Evolutionary conservation across 2,888 invertebrate genomes (phyloP).

Genomic region (Laspeyria flexula): DNA sequence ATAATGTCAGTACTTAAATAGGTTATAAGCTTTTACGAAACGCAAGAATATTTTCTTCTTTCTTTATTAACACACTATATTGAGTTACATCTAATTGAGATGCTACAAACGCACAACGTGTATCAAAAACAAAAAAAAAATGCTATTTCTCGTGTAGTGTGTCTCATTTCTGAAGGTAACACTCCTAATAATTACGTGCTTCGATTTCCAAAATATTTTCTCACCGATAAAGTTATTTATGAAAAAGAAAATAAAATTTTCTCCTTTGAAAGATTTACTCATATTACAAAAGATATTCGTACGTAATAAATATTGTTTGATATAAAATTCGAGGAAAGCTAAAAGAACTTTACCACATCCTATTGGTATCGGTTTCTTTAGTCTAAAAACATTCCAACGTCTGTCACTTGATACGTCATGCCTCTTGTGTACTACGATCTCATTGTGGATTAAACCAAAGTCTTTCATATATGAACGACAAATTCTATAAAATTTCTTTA

Average conservation of each 20-base stretch:
- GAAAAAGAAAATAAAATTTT: conserved; percentile 26
- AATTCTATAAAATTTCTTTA: too few relatives aligned
- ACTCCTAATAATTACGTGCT: conserved; percentile 40
- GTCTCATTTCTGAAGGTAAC: conserved; percentile 36
- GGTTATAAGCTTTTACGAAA: conserved; percentile 27
- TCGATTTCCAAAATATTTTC: conserved; percentile 22
- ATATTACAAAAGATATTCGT: conserved; percentile 30
- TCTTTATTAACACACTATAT: conserved; percentile 31
- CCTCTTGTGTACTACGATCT: conserved; percentile 22
- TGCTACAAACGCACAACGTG: conserved; percentile 23
- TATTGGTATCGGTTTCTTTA: conserved; percentile 37
- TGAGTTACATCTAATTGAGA: conserved; percentile 37
- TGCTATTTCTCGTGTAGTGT: conserved; percentile 26
- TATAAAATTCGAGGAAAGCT: conserved; percentile 30
- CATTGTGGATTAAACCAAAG: conserved; percentile 29
- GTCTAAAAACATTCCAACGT: conserved; percentile 38
- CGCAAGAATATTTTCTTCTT: conserved; percentile 23
- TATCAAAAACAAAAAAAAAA: conserved; percentile 28
- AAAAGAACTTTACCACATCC: conserved; percentile 38
- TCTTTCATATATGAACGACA: conserved; percentile 21
- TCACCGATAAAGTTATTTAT: conserved; percentile 23
- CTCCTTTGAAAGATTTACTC: conserved; percentile 33
- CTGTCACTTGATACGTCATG: conserved; percentile 40
- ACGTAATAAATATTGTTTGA: conserved; percentile 31
- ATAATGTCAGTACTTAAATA: conserved; percentile 33